Percentiles rank a stretch among this genome's conserved stretches.
These are phyloP conservation scores for Heterohyrax brucei DNA, from an alignment of 2,797 vertebrate genomes.

Conservation along the genomic window DNA sequence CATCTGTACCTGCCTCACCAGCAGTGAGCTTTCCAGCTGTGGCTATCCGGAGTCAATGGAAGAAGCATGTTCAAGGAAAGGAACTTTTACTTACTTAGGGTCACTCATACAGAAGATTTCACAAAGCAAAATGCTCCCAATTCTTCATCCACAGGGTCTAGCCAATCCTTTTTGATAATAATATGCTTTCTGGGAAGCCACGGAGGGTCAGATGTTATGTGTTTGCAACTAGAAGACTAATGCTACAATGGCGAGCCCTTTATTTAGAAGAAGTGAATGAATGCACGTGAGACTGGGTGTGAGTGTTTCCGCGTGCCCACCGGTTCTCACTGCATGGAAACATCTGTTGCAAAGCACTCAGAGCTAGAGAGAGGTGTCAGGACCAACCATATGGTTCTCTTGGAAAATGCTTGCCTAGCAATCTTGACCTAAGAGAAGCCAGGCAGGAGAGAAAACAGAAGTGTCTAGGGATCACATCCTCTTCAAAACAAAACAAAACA, in stretches of 20 bases:
- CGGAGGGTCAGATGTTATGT: background rate
- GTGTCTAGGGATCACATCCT: slow-evolving; percentile 70
- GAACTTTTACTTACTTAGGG: background rate
- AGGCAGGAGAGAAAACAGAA: slow-evolving; percentile 68
- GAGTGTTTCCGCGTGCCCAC: slow-evolving; percentile 31
- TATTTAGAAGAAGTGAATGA: slow-evolving; percentile 46
- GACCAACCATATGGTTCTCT: background rate
- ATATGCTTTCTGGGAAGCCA: background rate
- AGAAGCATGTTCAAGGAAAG: background rate
- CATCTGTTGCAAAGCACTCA: slow-evolving; percentile 69
- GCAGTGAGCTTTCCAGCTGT: background rate
- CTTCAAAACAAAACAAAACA: slow-evolving; percentile 63
- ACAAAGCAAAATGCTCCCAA: slow-evolving; percentile 41
- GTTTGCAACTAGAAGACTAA: slow-evolving; percentile 12
- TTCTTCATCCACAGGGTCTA: slow-evolving; percentile 11
- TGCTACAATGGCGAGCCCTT: background rate
- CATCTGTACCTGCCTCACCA: background rate
- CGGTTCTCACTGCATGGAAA: slow-evolving; percentile 50
- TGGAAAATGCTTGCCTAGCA: slow-evolving; percentile 47
- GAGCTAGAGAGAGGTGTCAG: slow-evolving; percentile 4
- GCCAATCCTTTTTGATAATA: slow-evolving; percentile 31
- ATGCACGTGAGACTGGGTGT: background rate
- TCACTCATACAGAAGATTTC: background rate
- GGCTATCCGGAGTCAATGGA: background rate
- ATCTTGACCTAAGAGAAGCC: slow-evolving; percentile 62